Conservation (phyloP, 2,888 invertebrate species). For the Oxytorus armatus region DNA sequence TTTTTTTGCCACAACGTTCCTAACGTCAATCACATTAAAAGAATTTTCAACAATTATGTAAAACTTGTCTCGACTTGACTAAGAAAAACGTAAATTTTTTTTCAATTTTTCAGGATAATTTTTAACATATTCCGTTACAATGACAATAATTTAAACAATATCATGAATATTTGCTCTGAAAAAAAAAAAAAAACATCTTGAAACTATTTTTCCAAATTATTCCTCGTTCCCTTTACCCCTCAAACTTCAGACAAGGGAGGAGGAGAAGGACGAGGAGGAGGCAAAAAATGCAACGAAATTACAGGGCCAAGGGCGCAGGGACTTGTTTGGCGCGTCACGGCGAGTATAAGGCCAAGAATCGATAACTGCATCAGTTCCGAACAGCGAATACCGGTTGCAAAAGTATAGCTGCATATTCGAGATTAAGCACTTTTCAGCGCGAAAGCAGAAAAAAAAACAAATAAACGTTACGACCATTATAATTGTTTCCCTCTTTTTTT, state of each 20-base stretch:
- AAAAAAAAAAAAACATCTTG: background rate
- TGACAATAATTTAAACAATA: too few species aligned
- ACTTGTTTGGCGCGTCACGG: conserved; percentile 58
- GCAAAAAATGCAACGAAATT: conserved; percentile 36
- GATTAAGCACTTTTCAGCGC: conserved; percentile 27
- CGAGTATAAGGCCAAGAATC: conserved; percentile 50
- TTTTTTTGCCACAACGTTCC: too few species aligned
- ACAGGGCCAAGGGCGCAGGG: conserved; percentile 63
- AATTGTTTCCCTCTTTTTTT: background rate
- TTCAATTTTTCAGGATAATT: too few species aligned
- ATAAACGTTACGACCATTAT: background rate
- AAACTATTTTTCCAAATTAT: background rate
- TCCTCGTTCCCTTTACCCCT: background rate
- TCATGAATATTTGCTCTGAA: too few species aligned
- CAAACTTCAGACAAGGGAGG: background rate
- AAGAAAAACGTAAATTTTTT: too few species aligned
- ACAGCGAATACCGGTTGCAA: conserved; percentile 29
- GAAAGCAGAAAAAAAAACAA: background rate
- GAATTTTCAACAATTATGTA: too few species aligned
- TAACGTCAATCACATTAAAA: too few species aligned
- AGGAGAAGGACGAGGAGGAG: background rate
- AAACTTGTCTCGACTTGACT: too few species aligned
- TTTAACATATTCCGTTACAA: too few species aligned
- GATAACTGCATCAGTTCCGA: conserved; percentile 59
- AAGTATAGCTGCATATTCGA: conserved; percentile 39